Conservation (phyloP, 2,113 vertebrate species). For the Abramis brama region DNA sequence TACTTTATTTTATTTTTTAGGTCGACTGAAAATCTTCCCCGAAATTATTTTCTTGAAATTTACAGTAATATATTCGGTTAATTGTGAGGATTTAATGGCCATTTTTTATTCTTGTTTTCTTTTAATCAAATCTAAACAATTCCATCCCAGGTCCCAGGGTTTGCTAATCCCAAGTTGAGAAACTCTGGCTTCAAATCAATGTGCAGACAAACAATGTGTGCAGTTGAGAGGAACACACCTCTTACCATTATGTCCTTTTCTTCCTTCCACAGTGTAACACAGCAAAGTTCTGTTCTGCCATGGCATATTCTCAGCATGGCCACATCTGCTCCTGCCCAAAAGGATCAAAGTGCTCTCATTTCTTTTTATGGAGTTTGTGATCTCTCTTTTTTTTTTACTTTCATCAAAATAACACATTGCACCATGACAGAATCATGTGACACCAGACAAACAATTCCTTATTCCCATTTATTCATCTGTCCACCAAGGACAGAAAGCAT, state of each 20-base stretch:
- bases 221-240: neutral
- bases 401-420: neutral
- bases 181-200: neutral
- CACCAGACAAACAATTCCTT: neutral
- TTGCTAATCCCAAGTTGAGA: neutral
- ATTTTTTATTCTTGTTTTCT: too few relatives aligned
- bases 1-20: too few relatives aligned
- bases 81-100: too few relatives aligned
- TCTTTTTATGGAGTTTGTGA: slow-evolving; percentile 57
- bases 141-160: neutral
- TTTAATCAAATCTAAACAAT: neutral
- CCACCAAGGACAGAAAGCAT: slow-evolving; percentile 35
- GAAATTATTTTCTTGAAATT: too few relatives aligned
- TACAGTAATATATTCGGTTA: too few relatives aligned
- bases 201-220: neutral
- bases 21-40: too few relatives aligned
- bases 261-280: slow-evolving; percentile 57
- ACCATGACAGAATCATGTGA: neutral
- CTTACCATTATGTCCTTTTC: neutral
- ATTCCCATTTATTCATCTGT: slow-evolving; percentile 49
- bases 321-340: slow-evolving; percentile 55
- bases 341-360: slow-evolving; percentile 55
- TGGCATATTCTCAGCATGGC: slow-evolving; percentile 25
- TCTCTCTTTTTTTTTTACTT: neutral
- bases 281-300: slow-evolving; percentile 45